Percentiles rank a stretch among this genome's conserved stretches.
phyloP scores from a whole-genome alignment of 1,140 invertebrate species.

The Araneus ventricosus region DNA sequence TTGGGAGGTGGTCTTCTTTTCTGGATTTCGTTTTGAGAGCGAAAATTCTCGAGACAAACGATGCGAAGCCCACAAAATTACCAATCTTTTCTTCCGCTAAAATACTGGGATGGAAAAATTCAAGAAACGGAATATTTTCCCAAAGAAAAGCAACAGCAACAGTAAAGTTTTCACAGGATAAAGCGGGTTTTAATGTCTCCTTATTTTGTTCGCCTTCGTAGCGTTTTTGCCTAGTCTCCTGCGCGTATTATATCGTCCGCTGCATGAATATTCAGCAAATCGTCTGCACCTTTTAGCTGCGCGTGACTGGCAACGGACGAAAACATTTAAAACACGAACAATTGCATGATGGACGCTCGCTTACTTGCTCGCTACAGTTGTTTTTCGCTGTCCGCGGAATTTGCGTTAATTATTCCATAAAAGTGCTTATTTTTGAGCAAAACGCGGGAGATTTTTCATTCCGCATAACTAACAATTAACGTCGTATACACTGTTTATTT shows the following conservation, averaged over 20 bases:
- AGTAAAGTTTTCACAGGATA: slow-evolving; percentile 59
- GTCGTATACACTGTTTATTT: slow-evolving; percentile 45
- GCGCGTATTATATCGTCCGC: slow-evolving; percentile 42
- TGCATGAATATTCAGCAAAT: slow-evolving; percentile 74
- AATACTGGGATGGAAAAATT: slow-evolving; percentile 61
- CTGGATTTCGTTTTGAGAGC: slow-evolving; percentile 61
- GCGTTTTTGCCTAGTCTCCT: slow-evolving; percentile 59
- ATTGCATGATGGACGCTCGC: slow-evolving; percentile 69
- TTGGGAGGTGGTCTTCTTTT: slow-evolving; percentile 58
- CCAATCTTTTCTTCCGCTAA: slow-evolving; percentile 71
- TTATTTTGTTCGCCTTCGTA: slow-evolving; percentile 70
- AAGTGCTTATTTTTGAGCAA: slow-evolving; percentile 66
- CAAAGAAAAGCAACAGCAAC: slow-evolving; percentile 50
- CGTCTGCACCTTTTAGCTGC: slow-evolving; percentile 63
- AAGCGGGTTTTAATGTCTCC: slow-evolving; percentile 69
- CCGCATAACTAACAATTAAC: slow-evolving; percentile 72
- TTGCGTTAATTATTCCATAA: slow-evolving; percentile 74
- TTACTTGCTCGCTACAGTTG: neutral
- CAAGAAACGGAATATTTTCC: slow-evolving; percentile 47
- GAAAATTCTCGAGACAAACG: slow-evolving; percentile 72
- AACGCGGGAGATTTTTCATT: slow-evolving; percentile 59
- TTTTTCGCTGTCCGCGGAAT: slow-evolving; percentile 71
- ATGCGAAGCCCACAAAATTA: slow-evolving; percentile 66
- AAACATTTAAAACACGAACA: slow-evolving; percentile 75
- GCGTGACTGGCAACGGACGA: slow-evolving; percentile 73